These are phyloP conservation scores for Rosalia funebris DNA, from an alignment of 2,888 invertebrate genomes.

Conservation along the genomic window DNA sequence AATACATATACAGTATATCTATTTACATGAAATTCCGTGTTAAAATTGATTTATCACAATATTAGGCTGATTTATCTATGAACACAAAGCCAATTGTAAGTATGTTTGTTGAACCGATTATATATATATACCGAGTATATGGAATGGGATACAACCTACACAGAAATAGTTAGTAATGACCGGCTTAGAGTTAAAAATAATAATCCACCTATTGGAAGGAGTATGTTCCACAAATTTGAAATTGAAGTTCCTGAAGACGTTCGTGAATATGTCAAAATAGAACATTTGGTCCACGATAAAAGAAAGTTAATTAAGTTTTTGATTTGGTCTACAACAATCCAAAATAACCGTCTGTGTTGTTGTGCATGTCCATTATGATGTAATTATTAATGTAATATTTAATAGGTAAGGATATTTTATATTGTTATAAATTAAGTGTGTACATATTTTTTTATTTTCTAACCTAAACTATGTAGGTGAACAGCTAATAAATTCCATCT, in stretches of 20 bases:
- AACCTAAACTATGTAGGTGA: conserved; percentile 2
- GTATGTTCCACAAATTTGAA: conserved; percentile 92
- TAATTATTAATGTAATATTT: conserved; percentile 11
- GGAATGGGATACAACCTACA: conserved; percentile 91
- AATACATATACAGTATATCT: no score
- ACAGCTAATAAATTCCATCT: background rate
- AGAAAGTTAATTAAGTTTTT: no score
- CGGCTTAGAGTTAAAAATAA: conserved; percentile 87
- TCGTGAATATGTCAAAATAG: no score
- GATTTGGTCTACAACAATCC: no score
- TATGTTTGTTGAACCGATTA: no score
- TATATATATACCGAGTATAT: no score
- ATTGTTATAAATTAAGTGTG: conserved; percentile 6
- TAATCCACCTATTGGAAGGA: conserved; percentile 88
- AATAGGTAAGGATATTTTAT: conserved; percentile 9
- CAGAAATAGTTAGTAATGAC: conserved; percentile 92
- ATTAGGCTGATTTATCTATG: no score
- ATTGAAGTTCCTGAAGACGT: conserved; percentile 94
- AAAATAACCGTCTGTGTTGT: no score
- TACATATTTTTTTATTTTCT: conserved; percentile 13
- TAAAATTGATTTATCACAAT: no score
- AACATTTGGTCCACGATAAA: no score
- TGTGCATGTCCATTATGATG: conserved; percentile 1
- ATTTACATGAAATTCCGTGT: no score
- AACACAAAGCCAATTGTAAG: no score